Base-by-base conservation (phyloP, 2,888 invertebrate genomes). In the Nymphalis c-album region DNA sequence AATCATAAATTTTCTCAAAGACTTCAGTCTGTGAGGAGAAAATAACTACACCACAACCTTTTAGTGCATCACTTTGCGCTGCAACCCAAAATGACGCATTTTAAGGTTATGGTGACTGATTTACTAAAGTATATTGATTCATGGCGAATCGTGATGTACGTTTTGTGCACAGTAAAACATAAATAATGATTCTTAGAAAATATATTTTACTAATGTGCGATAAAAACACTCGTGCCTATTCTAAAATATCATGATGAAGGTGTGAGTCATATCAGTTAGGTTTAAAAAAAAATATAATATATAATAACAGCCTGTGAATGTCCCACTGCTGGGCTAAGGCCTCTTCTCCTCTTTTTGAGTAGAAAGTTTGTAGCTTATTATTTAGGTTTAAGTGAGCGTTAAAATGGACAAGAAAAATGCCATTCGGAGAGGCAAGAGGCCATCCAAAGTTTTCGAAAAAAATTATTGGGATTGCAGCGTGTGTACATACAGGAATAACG, bases 381-480 rank as follows among this genome's bases (percentile, higher is more conserved):
- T 77, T 82, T 80, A 83, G 80, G 77, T 74, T 82, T 82, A 79
- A 83, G 84, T 86, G 85, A 80, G 81, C 77, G 80, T 85, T 85
- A 91, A 86, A 92, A 96, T 96, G 96, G 96, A 96, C 94, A 96
- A 96, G 93, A 96, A 96, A 93, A 95, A 95, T 92, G 95, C 95
- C 80, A 94, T 95, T 84, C 93, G 95, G 84, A 93, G 95, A 91
- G 94, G 94, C 88, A 97, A 97, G 94, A 95, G 97, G 93, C 96
- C 96, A 86, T 95, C 95, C 79, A 93, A 93, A 87, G 90, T 90
- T 81, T 83, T 90, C 67, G 98, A 98, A 94, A 98, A 98, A 87
- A 97, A 96, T 88, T 96, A 95, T 90, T 99, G 99, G 99, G 98
- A 99, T 93, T 99, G 99, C 93, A 98, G 98, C 93, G 98, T 99